A percentile compares a stretch with the other conserved stretches of the same genome.
phyloP scores from a whole-genome alignment of 2,797 vertebrate species.

The Poeciliopsis gracilis region DNA sequence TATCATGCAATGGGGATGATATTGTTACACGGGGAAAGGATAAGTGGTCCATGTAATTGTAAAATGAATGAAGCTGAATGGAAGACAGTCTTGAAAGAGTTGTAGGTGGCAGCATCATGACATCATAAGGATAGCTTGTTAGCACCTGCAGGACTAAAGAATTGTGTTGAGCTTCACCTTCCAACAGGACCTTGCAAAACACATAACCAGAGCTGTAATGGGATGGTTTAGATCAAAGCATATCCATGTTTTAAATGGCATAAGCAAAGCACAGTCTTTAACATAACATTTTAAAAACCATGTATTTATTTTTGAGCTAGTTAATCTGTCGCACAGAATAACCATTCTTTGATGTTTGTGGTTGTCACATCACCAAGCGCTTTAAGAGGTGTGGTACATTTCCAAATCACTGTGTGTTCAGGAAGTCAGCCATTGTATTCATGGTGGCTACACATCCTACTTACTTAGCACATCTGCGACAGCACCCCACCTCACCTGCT shows the following conservation, averaged over 20 bases:
- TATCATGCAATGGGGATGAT: not conserved
- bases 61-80: not conserved
- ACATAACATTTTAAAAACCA: not conserved
- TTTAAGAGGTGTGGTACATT: not conserved
- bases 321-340: not conserved
- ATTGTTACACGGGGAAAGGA: not conserved
- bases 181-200: not conserved
- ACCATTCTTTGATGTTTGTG: not conserved
- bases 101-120: not conserved
- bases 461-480: conserved; percentile 19
- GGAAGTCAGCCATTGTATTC: conserved; percentile 13
- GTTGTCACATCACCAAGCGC: not conserved
- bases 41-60: not conserved
- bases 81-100: not conserved
- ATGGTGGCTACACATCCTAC: conserved; percentile 14
- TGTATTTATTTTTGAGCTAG: not conserved
- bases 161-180: not conserved
- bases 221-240: not conserved
- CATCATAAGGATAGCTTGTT: not conserved
- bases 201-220: not conserved
- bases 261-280: not conserved
- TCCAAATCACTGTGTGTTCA: not conserved
- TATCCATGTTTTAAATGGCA: not conserved
- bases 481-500: conserved; percentile 30
- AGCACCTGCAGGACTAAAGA: not conserved